Evolutionary conservation across 2,113 vertebrate genomes (phyloP), one percentile per base, ranked within the genome.

Genomic region (Cervus canadensis): DNA sequence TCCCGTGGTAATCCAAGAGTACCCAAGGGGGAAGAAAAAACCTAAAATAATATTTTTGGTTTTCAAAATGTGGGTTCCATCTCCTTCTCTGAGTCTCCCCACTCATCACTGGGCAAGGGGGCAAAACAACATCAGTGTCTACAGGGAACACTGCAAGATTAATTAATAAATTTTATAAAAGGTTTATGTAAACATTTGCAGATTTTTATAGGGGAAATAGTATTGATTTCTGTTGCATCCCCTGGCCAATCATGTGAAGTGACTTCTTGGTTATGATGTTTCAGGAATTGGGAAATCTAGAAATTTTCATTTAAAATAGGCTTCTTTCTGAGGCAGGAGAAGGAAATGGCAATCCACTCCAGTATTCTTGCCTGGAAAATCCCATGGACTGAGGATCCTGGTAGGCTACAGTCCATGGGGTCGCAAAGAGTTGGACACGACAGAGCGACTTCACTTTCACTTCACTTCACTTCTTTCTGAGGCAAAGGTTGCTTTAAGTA

Each of bases 31-130:
- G 33, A 21, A 84, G 48, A 43, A 59, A 30, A 67, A 71, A 76
- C 81, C 50, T 62, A 89, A 97, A 89, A 98, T 71, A 81, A 64
- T 85, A 95, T 64, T 96, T 95, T 87, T 92, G 10, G 40, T 94
- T 92, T 95, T 83, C 43, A 50, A 95, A 87, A 30, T 76, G 74
- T 84, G 36, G 13, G n/a, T 86, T 94, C 89, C 96, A 13, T 94
- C 95, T 86, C 48, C 54, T 89, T 50, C 25, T 88, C 33, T 36
- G 4, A 86, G 8, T 79, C 33, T 52, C 10, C 52, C 4, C 36
- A 57, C 83, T 96, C 67, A 71, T 67, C 43, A 23, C 13, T 85
- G 30, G 16, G 76, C 28, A 9, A 21, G 3, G 26, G 21, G 30
- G 6, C 23, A 57, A 54, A 45, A 83, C 57, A 21, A 33, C 7